A percentile compares a stretch with the other conserved stretches of the same genome.
phyloP scores from a whole-genome alignment of 2,113 vertebrate species.

The Ursus arctos region DNA sequence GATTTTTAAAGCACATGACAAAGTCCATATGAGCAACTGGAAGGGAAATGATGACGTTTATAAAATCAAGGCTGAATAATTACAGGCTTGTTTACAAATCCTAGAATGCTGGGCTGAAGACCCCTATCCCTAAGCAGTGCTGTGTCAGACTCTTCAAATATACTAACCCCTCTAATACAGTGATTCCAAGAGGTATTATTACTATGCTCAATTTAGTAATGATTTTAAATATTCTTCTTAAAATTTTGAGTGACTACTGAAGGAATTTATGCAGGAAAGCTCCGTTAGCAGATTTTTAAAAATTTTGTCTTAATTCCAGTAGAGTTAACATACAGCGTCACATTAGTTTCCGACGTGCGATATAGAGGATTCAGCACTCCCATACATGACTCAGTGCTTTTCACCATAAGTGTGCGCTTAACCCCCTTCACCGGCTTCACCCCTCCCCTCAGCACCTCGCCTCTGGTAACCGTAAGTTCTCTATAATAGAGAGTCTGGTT shows the following conservation, averaged over 20 bases:
- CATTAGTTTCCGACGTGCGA: background rate
- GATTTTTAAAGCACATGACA: background rate
- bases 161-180: background rate
- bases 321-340: background rate
- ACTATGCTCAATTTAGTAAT: background rate
- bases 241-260: background rate
- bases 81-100: background rate
- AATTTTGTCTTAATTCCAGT: background rate
- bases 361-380: background rate
- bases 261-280: background rate
- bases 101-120: background rate
- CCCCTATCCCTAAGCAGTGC: background rate
- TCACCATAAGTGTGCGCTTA: background rate
- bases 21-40: background rate
- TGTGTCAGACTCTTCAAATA: background rate
- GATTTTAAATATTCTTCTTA: slow-evolving; percentile 13
- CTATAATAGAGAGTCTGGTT: background rate
- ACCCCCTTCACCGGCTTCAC: fast-evolving
- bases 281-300: background rate
- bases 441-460: background rate
- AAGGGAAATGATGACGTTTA: background rate
- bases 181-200: background rate
- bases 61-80: background rate
- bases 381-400: background rate
- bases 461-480: background rate